Evolutionary conservation across 2,113 vertebrate species (phyloP).

Genomic region (Gorsachius goisagi): DNA sequence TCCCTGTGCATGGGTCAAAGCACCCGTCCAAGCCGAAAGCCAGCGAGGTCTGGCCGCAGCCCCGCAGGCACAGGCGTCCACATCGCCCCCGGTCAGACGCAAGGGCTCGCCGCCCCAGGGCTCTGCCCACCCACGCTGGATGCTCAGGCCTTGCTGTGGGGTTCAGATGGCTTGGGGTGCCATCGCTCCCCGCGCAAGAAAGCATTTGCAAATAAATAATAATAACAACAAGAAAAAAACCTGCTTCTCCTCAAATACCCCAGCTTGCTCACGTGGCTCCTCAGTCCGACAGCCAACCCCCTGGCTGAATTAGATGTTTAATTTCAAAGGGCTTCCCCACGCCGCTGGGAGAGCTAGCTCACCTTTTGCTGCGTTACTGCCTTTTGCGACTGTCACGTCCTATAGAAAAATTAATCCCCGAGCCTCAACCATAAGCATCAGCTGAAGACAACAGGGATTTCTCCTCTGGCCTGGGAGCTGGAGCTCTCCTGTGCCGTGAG

Average conservation of each 20-base stretch:
- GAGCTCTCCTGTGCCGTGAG: rapidly evolving
- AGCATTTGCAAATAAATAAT: neutral
- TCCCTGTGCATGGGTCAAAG: rapidly evolving
- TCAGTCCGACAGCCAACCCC: neutral
- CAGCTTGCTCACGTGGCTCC: neutral
- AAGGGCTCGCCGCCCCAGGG: neutral
- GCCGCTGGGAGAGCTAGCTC: too few relatives aligned
- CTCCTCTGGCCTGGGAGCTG: neutral
- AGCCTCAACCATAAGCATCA: neutral
- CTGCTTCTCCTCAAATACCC: neutral
- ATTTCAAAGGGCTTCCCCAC: neutral
- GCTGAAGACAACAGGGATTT: neutral
- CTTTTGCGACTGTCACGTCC: rapidly evolving
- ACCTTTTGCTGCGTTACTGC: too few relatives aligned
- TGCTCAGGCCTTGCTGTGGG: neutral
- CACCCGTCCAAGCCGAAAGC: rapidly evolving
- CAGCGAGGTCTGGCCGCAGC: neutral
- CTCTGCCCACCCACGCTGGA: neutral
- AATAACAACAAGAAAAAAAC: neutral
- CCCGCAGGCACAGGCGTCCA: rapidly evolving
- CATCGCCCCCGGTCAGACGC: neutral
- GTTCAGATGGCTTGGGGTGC: neutral
- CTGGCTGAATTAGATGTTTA: rapidly evolving
- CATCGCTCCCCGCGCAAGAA: neutral
- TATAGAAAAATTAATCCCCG: neutral